Base-by-base conservation (phyloP, 2,888 invertebrate species). In the Agrochola macilenta region DNA sequence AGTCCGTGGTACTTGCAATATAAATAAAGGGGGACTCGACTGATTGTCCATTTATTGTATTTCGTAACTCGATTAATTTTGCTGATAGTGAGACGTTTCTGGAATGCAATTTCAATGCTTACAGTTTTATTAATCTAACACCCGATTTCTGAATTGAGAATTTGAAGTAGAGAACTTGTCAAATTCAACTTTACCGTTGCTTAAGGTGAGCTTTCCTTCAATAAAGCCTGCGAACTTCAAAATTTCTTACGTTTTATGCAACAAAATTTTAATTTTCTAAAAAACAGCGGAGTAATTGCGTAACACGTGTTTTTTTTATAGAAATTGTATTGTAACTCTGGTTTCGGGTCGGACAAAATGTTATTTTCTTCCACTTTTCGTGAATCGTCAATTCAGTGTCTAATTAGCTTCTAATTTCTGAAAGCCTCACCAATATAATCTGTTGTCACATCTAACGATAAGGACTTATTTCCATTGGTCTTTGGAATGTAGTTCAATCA, bases 31-130 rank as follows among this genome's bases (percentile, higher is more conserved):
- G 35, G 49, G 39, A 54, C 52, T 60, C 20, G 17, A 66, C 58
- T 71, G 71, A 58, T 70, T 69, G 58, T 60, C 12, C 35, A 54
- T 76, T 81, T 70, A 70, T 75, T 75, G 57, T 66, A 57, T 63
- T 77, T 39, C 43, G 58, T 71, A 30, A 54, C 46, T 30, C 58
- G 20, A 69, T 76, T 61, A 68, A 46, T 30, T 58, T 72, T 71
- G 20, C 49, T 71, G 58, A 65, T 52, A 35, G 17, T 60, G 35
- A 52, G 26, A 70, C 1, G 9, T 49, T 23, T 60, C 46, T 60
- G n/a, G 4, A 30, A 52, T 39, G 70, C 52, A n/a, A 60, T 66
- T 46, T 43, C 5, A 30, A 46, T 49, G 7, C 0, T 35, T 64
- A 0, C 35, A 39, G 14, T 11, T 61, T 60, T 57, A 57, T n/a